phyloP scores from a whole-genome alignment of 1,140 invertebrate species.

The Zaprionus tsacasi region DNA sequence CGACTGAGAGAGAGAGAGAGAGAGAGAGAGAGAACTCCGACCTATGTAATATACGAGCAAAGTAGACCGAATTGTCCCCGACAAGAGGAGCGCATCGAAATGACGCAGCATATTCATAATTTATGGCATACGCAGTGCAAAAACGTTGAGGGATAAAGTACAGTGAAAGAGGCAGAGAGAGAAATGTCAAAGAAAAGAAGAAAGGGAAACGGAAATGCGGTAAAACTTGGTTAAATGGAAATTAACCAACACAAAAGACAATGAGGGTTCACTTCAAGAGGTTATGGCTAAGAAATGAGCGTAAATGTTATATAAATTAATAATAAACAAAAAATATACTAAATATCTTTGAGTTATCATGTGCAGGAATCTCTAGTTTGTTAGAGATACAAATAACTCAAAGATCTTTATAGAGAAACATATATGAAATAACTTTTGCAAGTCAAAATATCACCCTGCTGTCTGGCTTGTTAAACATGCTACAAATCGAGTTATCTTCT shows the following conservation, averaged over 20 bases:
- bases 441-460: too few species aligned
- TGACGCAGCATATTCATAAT: conserved; percentile 68
- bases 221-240: background rate
- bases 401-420: too few species aligned
- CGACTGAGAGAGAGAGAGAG: conserved; percentile 26
- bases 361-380: too few species aligned
- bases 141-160: background rate
- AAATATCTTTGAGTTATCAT: too few species aligned
- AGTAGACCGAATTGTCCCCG: conserved; percentile 44
- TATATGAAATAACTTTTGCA: too few species aligned
- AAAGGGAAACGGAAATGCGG: background rate
- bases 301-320: background rate
- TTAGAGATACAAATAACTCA: too few species aligned
- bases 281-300: background rate
- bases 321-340: too few species aligned
- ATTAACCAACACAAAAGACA: background rate
- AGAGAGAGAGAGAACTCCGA: background rate
- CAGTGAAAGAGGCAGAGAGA: conserved; percentile 4
- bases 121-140: conserved; percentile 67
- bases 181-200: background rate
- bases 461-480: background rate
- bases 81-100: conserved; percentile 46
- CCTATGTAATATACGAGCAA: conserved; percentile 16
- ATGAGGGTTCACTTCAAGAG: background rate
- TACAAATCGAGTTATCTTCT: background rate